phyloP scores from a whole-genome alignment of 2,113 vertebrate species.

The Pteropus alecto region DNA sequence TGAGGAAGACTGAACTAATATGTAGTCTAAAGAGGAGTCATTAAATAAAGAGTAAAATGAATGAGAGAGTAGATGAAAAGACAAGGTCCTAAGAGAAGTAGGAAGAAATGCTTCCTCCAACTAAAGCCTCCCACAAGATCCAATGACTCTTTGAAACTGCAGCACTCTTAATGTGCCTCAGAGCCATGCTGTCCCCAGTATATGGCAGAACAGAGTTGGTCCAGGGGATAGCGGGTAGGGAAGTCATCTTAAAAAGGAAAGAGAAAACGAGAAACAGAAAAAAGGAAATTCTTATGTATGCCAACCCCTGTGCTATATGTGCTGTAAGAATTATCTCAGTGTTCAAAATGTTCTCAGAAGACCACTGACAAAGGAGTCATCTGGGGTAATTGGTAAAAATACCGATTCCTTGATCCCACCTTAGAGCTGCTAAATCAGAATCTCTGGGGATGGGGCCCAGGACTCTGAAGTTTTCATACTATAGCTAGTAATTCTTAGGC shows the following conservation, averaged over 20 bases:
- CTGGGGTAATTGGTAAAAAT: neutral
- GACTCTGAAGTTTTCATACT: neutral
- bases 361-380: neutral
- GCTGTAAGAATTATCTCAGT: neutral
- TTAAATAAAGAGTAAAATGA: neutral
- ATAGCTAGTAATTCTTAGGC: neutral
- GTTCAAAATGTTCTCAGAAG: neutral
- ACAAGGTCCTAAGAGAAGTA: neutral
- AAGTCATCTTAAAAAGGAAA: neutral
- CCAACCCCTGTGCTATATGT: neutral
- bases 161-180: neutral
- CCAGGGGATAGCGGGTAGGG: no score
- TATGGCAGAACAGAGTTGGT: neutral
- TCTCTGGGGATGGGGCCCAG: neutral
- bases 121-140: neutral
- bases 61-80: neutral
- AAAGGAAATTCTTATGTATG: neutral
- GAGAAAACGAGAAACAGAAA: neutral
- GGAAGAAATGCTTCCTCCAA: neutral
- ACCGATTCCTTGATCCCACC: neutral
- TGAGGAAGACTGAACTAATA: neutral
- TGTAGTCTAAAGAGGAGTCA: neutral
- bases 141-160: neutral
- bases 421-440: neutral
- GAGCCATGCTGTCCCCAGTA: neutral